Percentiles rank a stretch among this genome's conserved stretches.
Evolutionary conservation across 1,140 invertebrate species (phyloP).

Genomic region (Musca domestica): DNA sequence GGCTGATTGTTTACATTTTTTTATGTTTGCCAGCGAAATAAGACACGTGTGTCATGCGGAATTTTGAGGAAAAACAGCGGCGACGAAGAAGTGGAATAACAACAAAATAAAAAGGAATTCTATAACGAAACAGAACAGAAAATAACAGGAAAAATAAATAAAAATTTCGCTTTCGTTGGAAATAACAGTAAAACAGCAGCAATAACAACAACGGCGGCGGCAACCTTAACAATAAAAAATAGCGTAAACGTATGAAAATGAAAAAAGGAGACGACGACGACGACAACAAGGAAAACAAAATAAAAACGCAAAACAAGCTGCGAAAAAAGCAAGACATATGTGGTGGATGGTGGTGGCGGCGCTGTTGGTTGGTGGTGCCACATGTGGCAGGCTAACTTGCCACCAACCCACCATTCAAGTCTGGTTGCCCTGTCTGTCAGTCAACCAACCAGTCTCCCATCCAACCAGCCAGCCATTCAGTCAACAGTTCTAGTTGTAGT

Average conservation of each 20-base stretch:
- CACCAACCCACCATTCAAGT: too few species aligned
- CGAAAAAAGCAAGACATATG: background rate
- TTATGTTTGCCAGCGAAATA: background rate
- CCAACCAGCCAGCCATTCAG: too few species aligned
- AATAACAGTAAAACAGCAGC: background rate
- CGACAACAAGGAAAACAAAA: background rate
- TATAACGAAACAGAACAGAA: background rate
- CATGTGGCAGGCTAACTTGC: too few species aligned
- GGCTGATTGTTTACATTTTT: background rate
- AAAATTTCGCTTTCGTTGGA: conserved; percentile 21
- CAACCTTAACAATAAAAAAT: background rate
- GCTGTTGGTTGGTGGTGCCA: too few species aligned
- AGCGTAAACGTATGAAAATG: too few species aligned
- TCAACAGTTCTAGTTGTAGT: too few species aligned
- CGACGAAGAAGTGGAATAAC: background rate
- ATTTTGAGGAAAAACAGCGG: too few species aligned
- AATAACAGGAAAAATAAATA: conserved; percentile 5
- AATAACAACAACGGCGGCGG: background rate
- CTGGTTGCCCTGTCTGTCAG: too few species aligned
- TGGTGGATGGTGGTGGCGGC: too few species aligned
- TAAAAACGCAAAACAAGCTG: background rate
- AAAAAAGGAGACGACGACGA: too few species aligned
- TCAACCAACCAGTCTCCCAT: too few species aligned
- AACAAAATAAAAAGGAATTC: conserved; percentile 11
- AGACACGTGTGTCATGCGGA: background rate